Evolutionary conservation across 2,888 invertebrate species (phyloP).

Genomic region (Agrochola circellaris): DNA sequence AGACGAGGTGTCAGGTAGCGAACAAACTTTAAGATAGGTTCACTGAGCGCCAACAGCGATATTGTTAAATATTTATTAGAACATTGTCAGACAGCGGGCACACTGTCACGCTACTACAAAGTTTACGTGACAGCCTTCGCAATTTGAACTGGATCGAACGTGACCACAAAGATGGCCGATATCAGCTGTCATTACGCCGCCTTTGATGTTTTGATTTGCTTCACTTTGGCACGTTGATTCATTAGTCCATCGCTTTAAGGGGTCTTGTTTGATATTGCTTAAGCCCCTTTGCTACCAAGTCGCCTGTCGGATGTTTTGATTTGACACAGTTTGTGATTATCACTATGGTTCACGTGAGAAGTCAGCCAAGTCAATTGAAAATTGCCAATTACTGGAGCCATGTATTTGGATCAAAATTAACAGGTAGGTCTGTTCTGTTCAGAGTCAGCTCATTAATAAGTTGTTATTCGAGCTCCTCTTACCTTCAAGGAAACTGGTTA

Average conservation of each 20-base stretch:
- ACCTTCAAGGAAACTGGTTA: slow-evolving; percentile 37
- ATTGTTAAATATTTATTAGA: slow-evolving; percentile 70
- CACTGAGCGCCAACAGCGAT: slow-evolving; percentile 63
- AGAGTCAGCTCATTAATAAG: slow-evolving; percentile 28
- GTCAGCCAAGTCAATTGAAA: slow-evolving; percentile 19
- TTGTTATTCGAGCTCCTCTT: slow-evolving; percentile 23
- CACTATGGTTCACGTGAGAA: slow-evolving; percentile 5
- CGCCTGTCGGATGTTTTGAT: slow-evolving; percentile 23
- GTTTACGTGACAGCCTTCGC: slow-evolving; percentile 75
- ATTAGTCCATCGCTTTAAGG: slow-evolving; percentile 47
- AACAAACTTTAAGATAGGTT: slow-evolving; percentile 75
- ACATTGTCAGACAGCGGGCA: slow-evolving; percentile 67
- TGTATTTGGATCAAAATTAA: slow-evolving; percentile 10
- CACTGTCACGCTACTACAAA: slow-evolving; percentile 71
- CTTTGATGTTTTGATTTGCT: slow-evolving; percentile 59
- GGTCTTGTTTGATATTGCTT: slow-evolving; percentile 35
- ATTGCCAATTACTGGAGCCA: neutral
- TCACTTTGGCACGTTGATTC: slow-evolving; percentile 52
- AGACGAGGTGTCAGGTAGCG: slow-evolving; percentile 75
- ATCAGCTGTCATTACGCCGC: slow-evolving; percentile 68
- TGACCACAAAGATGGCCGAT: slow-evolving; percentile 69
- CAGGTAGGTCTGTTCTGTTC: slow-evolving; percentile 12
- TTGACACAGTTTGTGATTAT: slow-evolving; percentile 19
- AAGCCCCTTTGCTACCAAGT: slow-evolving; percentile 8
- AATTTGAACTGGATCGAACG: slow-evolving; percentile 68